Base-by-base conservation (phyloP, 1,140 invertebrate genomes). In the Dreissena polymorpha region DNA sequence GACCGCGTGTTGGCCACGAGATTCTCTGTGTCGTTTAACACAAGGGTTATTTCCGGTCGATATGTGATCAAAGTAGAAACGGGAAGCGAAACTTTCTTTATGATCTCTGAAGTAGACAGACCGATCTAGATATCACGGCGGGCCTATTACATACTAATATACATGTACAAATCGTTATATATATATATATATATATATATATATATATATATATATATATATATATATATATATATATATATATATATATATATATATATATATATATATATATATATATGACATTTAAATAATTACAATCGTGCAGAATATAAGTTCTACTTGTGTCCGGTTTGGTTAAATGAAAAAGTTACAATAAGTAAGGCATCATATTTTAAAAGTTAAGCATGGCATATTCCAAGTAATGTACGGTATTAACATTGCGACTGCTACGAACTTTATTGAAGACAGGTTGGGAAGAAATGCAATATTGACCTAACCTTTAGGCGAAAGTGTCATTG, bases 401-500 rank as follows among this genome's bases (percentile, higher is more conserved):
- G 10, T 60, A 55, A 55, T 60, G 57, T 10, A 60, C 10, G 12
- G 16, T 60, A 60, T 18, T 60, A 60, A 60, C 57, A 60, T 39
- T 60, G 57, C 10, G 16, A 60, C 57, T 3, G 3, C 3, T 18
- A 60, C 2, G 2, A 23, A 60, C 21, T 2, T 60, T 60, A 60
- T 6, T 3, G 2, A 39, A 39, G 3, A 39, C 39, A 5, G 16
- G 3, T 2, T 60, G 21, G 57, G 12, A 23, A 5, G 57, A 2
- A 60, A 12, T 6, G 16, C 57, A 12, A 60, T 60, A 60, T 60
- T 60, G 57, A 3, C 2, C 57, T n/a, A 76, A 89, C 88, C 88
- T 88, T 86, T 86, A 49, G 87, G 83, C 10, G 82, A 70, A 16
- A 84, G 50, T 14, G 14, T 73, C 27, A 25, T 94, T 13, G 85